Evolutionary conservation across 1,140 invertebrate species (phyloP).

Genomic region (Drosophila kurseongensis): DNA sequence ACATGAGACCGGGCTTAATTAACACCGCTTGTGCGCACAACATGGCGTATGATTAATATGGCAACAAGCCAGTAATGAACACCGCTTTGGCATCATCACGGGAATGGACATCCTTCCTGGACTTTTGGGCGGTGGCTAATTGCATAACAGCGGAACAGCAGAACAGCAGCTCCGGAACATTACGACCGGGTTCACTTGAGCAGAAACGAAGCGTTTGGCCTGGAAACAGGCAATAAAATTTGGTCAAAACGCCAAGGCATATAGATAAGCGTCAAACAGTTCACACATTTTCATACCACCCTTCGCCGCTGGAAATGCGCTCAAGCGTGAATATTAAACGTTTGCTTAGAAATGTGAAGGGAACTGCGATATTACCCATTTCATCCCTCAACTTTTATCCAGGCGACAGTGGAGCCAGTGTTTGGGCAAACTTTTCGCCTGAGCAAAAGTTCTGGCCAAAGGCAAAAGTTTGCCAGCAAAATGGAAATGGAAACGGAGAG

Average conservation of each 20-base stretch:
- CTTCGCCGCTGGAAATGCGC: conserved; percentile 53
- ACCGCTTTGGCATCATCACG: conserved; percentile 22
- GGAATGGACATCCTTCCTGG: conserved; percentile 31
- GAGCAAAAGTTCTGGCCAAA: conserved; percentile 19
- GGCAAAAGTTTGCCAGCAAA: conserved; percentile 24
- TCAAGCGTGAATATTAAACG: conserved; percentile 83
- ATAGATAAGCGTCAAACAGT: conserved; percentile 80
- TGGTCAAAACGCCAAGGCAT: conserved; percentile 69
- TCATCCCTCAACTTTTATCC: conserved; percentile 17
- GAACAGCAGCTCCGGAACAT: conserved; percentile 17
- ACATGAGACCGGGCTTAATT: conserved; percentile 48
- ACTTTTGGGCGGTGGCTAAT: conserved; percentile 42
- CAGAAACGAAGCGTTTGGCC: conserved; percentile 68
- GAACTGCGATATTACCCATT: conserved; percentile 10
- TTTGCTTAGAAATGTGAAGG: conserved; percentile 59
- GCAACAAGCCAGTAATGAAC: conserved; percentile 50
- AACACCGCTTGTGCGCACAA: conserved; percentile 52
- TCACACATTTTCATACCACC: conserved; percentile 70
- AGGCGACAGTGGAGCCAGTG: conserved; percentile 23
- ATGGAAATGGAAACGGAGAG: conserved; percentile 9
- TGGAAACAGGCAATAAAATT: conserved; percentile 81
- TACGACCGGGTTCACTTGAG: conserved; percentile 50
- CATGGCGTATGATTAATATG: conserved; percentile 78
- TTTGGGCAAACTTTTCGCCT: conserved; percentile 35
- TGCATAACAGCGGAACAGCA: conserved; percentile 37